Percentiles rank a stretch among this genome's conserved stretches.
These are phyloP conservation scores for Sebastes trivittatus DNA, from an alignment of 2,797 vertebrate species.

Conservation along the genomic window DNA sequence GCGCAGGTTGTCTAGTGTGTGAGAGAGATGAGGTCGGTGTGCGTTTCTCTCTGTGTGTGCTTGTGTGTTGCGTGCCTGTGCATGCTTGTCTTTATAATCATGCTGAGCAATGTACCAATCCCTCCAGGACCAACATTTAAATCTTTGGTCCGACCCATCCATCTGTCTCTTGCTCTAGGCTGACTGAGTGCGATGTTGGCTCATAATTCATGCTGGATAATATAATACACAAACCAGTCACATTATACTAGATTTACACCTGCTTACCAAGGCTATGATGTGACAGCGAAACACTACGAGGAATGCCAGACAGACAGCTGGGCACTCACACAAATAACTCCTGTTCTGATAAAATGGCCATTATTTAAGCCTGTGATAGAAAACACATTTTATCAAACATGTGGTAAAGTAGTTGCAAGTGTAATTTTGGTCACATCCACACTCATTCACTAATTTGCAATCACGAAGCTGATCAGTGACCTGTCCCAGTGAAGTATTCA, in stretches of 20 bases:
- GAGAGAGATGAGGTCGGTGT: not conserved
- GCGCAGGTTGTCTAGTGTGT: not conserved
- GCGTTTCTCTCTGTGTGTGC: not conserved
- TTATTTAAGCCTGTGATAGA: not conserved
- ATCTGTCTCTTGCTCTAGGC: slow-evolving; percentile 23
- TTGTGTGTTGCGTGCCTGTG: not conserved
- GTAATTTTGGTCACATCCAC: not conserved
- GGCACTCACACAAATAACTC: not conserved
- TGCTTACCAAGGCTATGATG: slow-evolving; percentile 3
- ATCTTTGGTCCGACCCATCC: slow-evolving; percentile 38
- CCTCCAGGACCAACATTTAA: slow-evolving; percentile 34
- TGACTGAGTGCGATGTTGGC: slow-evolving; percentile 12
- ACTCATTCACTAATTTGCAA: not conserved
- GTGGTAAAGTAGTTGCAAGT: not conserved
- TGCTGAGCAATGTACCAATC: slow-evolving; percentile 21
- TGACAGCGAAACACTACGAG: slow-evolving; percentile 3
- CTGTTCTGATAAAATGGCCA: not conserved
- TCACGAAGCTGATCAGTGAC: not conserved
- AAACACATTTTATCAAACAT: not conserved
- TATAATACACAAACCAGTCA: slow-evolving; percentile 36
- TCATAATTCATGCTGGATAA: slow-evolving; percentile 29
- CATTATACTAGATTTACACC: slow-evolving; percentile 34
- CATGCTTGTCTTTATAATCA: slow-evolving; percentile 20
- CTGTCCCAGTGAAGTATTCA: not conserved
- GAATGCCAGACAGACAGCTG: not conserved